Evolutionary conservation across 1,140 invertebrate genomes (phyloP).

Genomic region (Cryptotermes secundus): DNA sequence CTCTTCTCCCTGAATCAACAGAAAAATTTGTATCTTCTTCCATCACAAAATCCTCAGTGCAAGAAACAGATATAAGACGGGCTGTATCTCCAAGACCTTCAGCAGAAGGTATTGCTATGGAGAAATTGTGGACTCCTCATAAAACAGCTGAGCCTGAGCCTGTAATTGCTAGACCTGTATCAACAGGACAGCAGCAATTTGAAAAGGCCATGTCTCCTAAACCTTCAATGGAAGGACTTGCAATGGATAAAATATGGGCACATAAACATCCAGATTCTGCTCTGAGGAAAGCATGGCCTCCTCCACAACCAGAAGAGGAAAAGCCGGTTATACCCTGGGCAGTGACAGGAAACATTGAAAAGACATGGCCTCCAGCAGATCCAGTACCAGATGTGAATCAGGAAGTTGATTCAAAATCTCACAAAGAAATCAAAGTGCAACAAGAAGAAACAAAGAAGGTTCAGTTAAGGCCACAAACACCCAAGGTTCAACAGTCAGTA

Average conservation of each 20-base stretch:
- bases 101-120: slow-evolving; percentile 44
- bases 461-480: background rate
- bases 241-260: slow-evolving; percentile 48
- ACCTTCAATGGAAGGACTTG: slow-evolving; percentile 40
- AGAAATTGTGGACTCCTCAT: slow-evolving; percentile 40
- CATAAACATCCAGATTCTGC: slow-evolving; percentile 53
- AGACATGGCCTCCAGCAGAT: slow-evolving; percentile 40
- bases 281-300: slow-evolving; percentile 55
- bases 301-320: slow-evolving; percentile 42
- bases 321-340: slow-evolving; percentile 43
- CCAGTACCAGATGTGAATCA: background rate
- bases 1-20: slow-evolving; percentile 37
- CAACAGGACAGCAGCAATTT: background rate
- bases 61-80: slow-evolving; percentile 29
- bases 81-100: slow-evolving; percentile 40
- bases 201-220: slow-evolving; percentile 36
- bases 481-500: background rate
- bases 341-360: slow-evolving; percentile 40
- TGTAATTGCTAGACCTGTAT: slow-evolving; percentile 21
- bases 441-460: slow-evolving; percentile 19
- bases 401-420: background rate
- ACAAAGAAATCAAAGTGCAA: background rate
- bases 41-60: slow-evolving; percentile 13
- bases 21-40: slow-evolving; percentile 35
- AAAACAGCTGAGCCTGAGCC: slow-evolving; percentile 36